phyloP scores from a whole-genome alignment of 1,140 invertebrate species.

The Drusus annulatus region DNA sequence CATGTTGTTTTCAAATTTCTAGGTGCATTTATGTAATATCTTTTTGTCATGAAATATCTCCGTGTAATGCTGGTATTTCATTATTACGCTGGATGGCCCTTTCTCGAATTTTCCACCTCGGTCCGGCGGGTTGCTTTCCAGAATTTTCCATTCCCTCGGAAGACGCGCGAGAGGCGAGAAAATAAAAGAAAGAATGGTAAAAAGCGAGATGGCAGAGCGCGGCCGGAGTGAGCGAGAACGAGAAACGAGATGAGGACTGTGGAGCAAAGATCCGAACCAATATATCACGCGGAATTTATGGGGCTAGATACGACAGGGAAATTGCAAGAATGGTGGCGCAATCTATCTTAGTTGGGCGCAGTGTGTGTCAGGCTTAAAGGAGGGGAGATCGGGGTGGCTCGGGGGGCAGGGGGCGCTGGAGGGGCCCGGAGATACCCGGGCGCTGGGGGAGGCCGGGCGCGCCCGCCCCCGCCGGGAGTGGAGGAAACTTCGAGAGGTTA shows the following conservation, averaged over 20 bases:
- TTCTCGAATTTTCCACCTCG: constrained; percentile 41
- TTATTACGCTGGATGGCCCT: constrained; percentile 39
- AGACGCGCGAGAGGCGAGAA: constrained; percentile 55
- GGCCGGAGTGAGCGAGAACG: constrained; percentile 7
- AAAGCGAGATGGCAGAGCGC: constrained; percentile 26
- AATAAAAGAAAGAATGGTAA: constrained; percentile 58
- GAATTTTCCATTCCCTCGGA: constrained; percentile 55
- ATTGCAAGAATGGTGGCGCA: constrained; percentile 85
- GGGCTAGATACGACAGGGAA: constrained; percentile 84
- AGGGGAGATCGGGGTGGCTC: constrained; percentile 46
- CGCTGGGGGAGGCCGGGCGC: not conserved
- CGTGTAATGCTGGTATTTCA: constrained; percentile 40
- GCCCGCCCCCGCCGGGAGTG: constrained; percentile 1
- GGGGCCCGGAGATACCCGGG: not conserved
- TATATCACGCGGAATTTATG: constrained; percentile 83
- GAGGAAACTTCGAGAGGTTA: constrained; percentile 73
- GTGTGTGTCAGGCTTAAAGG: constrained; percentile 61
- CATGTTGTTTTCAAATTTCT: not conserved
- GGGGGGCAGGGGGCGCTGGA: not conserved
- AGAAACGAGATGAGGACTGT: constrained; percentile 59
- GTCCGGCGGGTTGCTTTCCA: constrained; percentile 41
- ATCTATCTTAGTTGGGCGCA: constrained; percentile 78
- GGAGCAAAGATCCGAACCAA: constrained; percentile 80
- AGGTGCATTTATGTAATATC: constrained; percentile 7
- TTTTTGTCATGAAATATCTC: constrained; percentile 18